Percentiles rank a stretch among this genome's conserved stretches.
phyloP scores from a whole-genome alignment of 2,888 invertebrate genomes.

The Diplazon laetatorius region DNA sequence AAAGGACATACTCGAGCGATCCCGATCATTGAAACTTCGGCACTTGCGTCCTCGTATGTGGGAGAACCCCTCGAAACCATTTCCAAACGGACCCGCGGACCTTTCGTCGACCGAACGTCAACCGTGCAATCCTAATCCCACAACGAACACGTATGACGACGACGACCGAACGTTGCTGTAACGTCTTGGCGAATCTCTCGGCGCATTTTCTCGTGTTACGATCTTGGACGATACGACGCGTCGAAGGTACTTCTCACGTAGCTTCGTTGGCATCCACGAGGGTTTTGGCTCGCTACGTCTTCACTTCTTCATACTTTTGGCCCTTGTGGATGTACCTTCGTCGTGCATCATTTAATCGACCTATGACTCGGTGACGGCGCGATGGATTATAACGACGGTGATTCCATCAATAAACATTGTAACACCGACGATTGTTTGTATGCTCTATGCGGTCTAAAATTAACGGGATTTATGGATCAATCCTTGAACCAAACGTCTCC shows the following conservation, averaged over 20 bases:
- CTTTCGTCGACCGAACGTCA: slow-evolving; percentile 24
- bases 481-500: not conserved
- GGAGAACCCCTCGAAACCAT: slow-evolving; percentile 23
- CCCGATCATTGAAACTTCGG: slow-evolving; percentile 24
- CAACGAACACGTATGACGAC: slow-evolving; percentile 19
- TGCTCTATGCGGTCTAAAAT: not conserved
- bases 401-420: not conserved
- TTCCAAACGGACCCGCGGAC: slow-evolving; percentile 15
- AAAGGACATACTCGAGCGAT: slow-evolving; percentile 32
- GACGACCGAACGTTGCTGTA: slow-evolving; percentile 26
- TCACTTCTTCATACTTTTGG: not conserved
- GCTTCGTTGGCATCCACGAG: slow-evolving; percentile 42
- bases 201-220: slow-evolving; percentile 24
- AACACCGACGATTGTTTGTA: not conserved
- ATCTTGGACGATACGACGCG: slow-evolving; percentile 20
- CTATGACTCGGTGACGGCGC: not conserved
- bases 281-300: no score
- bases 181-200: slow-evolving; percentile 69
- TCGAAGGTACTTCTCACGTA: slow-evolving; percentile 39
- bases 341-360: slow-evolving; percentile 72
- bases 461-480: not conserved
- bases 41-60: slow-evolving; percentile 2
- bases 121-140: slow-evolving; percentile 17
- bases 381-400: not conserved
- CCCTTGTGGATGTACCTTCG: slow-evolving; percentile 34